Base-by-base conservation (phyloP, 2,797 vertebrate species). In the Glyptemys insculpta region DNA sequence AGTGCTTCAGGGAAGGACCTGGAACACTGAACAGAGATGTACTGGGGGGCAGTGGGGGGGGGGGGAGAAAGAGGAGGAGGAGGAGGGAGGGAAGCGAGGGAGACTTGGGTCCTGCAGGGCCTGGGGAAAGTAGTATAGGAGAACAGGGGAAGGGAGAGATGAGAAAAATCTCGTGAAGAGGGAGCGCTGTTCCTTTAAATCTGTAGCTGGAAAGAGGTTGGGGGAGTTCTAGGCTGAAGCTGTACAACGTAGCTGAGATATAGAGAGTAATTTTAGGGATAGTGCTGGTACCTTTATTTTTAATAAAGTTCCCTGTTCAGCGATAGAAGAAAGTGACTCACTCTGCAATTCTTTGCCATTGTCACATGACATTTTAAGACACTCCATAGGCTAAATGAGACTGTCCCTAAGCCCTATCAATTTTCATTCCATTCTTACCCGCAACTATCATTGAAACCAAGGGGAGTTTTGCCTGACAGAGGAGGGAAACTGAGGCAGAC, bases 101-200 rank as follows among this genome's bases (percentile, higher is more conserved):
- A 83, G 23, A 25, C 50, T 53, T 83, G 44, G 19, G 88, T 76
- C 59, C 80, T 82, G 9, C 85, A 90, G 54, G 23, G n/a, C 95
- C 59, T 0, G 2, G 34, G 49, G 90, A 91, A 91, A 47, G 56
- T 68, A 94, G 94, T 37, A 52, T 21, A 52, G 90, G 9, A 47
- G 23, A 37, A 31, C 50, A 27, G 62, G 79, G 19, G 2, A n/a
- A 31, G n/a, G 41, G 88, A 89, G 37, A 87, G 85, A 56, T 92
- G 62, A 83, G 15, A 25, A 93, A 79, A 92, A 91, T 44, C 83
- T 89, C 90, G 83, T 1, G 83, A 85, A 94, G 91, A 65, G 27
- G 21, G 81, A 93, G 87, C 10, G 9, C 78, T 95, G 87, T 86
- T 92, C 79, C 86, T 97, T 96, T 96, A 97, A 97, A 96, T 93